Evolutionary conservation across 2,888 invertebrate genomes (phyloP).

Genomic region (Cheilosia soror): DNA sequence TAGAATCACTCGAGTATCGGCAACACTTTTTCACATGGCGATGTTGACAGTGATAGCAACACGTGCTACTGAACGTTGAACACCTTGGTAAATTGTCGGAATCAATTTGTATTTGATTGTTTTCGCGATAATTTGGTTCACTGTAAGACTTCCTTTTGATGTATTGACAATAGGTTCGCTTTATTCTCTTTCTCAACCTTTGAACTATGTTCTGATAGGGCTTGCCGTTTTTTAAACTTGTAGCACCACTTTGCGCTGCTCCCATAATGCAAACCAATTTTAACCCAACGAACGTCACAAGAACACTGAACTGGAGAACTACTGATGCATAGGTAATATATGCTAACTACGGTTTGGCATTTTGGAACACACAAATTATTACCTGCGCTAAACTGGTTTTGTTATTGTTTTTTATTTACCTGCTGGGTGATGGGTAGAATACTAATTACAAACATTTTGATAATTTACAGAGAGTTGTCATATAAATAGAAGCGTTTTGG

Average conservation of each 20-base stretch:
- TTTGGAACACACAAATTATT: background rate
- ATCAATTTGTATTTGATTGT: background rate
- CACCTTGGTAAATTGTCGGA: constrained; percentile 23
- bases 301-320: constrained; percentile 18
- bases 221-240: background rate
- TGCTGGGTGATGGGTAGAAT: background rate
- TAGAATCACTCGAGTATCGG: constrained; percentile 17
- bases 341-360: background rate
- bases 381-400: background rate
- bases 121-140: background rate
- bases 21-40: constrained; percentile 33
- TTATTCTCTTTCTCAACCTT: constrained; percentile 13
- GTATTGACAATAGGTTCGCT: background rate
- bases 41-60: constrained; percentile 37
- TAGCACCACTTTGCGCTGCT: constrained; percentile 17
- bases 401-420: background rate
- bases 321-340: background rate
- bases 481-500: background rate
- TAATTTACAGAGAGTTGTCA: background rate
- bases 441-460: background rate
- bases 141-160: background rate
- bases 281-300: background rate
- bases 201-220: background rate
- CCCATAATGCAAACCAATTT: constrained; percentile 33
- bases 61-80: constrained; percentile 27